Percentiles rank a stretch among this genome's conserved stretches.
These are phyloP conservation scores for Discoglossus pictus DNA, from an alignment of 2,797 vertebrate species.

Conservation along the genomic window DNA sequence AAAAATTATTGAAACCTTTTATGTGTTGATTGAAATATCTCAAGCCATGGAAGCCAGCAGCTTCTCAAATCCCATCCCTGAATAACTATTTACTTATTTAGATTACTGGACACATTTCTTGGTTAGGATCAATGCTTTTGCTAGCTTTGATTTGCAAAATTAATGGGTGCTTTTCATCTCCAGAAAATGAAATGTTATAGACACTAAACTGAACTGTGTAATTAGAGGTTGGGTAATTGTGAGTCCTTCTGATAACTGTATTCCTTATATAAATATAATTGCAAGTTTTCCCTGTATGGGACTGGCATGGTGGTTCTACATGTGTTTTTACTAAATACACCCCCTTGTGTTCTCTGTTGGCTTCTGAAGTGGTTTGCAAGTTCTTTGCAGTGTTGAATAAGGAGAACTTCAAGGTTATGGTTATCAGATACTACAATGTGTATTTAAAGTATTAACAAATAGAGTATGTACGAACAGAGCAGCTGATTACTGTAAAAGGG, in stretches of 20 bases:
- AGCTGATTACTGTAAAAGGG: slow-evolving; percentile 18
- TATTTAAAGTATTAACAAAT: slow-evolving; percentile 23
- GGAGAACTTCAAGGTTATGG: slow-evolving; percentile 20
- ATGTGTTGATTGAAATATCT: too few relatives aligned
- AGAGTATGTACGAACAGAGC: not conserved
- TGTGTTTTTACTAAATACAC: slow-evolving; percentile 7
- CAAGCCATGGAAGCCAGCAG: too few relatives aligned
- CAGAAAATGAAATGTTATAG: too few relatives aligned
- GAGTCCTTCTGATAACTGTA: not conserved
- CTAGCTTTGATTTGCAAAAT: too few relatives aligned
- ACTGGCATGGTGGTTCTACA: not conserved
- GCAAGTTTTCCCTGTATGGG: too few relatives aligned
- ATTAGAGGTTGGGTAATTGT: slow-evolving; percentile 5
- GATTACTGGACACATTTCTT: too few relatives aligned
- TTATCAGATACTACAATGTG: slow-evolving; percentile 27
- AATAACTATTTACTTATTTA: too few relatives aligned
- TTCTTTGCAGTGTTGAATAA: not conserved
- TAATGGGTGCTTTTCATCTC: too few relatives aligned
- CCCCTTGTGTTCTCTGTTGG: not conserved
- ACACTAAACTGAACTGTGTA: too few relatives aligned
- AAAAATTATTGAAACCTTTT: too few relatives aligned
- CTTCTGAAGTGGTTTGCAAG: slow-evolving; percentile 4
- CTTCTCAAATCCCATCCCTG: too few relatives aligned
- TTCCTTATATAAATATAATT: not conserved
- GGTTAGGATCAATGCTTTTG: too few relatives aligned